Conservation (phyloP, 2,888 invertebrate species). For the Oscheius sp. region DNA sequence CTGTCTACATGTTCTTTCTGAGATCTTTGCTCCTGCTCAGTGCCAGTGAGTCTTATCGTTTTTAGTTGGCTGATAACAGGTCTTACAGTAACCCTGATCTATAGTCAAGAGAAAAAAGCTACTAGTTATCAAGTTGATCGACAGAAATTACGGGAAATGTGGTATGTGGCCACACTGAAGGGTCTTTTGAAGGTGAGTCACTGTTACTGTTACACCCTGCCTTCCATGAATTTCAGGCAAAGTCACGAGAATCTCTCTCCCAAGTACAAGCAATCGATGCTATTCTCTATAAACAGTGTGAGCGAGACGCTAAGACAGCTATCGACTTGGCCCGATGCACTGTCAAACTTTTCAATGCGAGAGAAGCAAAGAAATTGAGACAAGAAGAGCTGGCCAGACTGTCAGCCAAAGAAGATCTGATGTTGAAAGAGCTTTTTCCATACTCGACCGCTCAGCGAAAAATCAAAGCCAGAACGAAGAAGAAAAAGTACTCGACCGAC, state of each 20-base stretch:
- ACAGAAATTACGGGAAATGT: slow-evolving; percentile 47
- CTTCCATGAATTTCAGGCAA: slow-evolving; percentile 8
- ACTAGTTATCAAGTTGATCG: slow-evolving; percentile 9
- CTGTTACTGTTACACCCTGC: neutral
- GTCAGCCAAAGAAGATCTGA: too few relatives aligned
- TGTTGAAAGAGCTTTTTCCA: neutral
- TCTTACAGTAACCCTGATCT: neutral
- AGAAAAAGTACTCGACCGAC: too few relatives aligned
- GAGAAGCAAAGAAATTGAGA: slow-evolving; percentile 19
- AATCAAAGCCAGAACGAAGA: neutral
- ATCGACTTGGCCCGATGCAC: slow-evolving; percentile 60
- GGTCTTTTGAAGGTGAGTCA: slow-evolving; percentile 57
- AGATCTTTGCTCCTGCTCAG: neutral
- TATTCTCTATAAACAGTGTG: slow-evolving; percentile 63
- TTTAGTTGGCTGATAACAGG: neutral
- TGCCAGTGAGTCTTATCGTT: neutral
- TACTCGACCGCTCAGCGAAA: slow-evolving; percentile 3
- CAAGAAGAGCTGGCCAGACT: neutral
- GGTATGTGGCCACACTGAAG: slow-evolving; percentile 60
- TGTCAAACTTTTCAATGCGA: slow-evolving; percentile 50
- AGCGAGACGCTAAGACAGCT: slow-evolving; percentile 52
- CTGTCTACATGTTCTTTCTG: slow-evolving; percentile 3
- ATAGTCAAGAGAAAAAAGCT: slow-evolving; percentile 52
- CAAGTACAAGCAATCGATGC: slow-evolving; percentile 50
- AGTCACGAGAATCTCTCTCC: slow-evolving; percentile 3